These are phyloP conservation scores for Palloptera scutellata DNA, from an alignment of 2,888 invertebrate species.

Conservation along the genomic window DNA sequence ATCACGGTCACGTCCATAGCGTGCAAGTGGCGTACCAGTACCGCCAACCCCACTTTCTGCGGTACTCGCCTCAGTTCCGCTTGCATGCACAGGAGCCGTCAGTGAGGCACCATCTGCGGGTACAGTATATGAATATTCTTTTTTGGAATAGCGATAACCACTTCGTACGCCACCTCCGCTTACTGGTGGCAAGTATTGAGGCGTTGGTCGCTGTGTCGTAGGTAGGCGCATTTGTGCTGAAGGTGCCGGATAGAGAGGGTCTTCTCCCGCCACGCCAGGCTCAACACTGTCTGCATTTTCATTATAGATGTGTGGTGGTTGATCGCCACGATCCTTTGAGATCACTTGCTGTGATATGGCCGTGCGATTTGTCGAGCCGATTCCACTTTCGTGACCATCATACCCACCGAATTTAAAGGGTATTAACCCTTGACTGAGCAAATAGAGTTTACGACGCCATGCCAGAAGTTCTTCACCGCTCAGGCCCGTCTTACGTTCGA, in stretches of 20 bases:
- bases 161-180: conserved; percentile 35
- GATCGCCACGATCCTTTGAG: conserved; percentile 62
- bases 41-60: not conserved
- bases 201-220: conserved; percentile 15
- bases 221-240: conserved; percentile 33
- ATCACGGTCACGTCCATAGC: conserved; percentile 24
- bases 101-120: conserved; percentile 29
- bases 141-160: conserved; percentile 43
- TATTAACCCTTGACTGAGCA: conserved; percentile 55
- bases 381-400: conserved; percentile 48
- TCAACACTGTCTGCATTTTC: conserved; percentile 57
- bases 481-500: conserved; percentile 46
- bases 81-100: conserved; percentile 22
- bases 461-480: conserved; percentile 46
- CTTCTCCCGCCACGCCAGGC: conserved; percentile 52
- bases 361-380: conserved; percentile 49
- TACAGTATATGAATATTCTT: conserved; percentile 43
- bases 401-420: conserved; percentile 46
- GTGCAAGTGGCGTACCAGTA: not conserved
- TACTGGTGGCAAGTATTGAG: conserved; percentile 13
- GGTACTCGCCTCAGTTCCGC: conserved; percentile 16
- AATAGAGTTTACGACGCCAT: conserved; percentile 57
- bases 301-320: conserved; percentile 59
- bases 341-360: conserved; percentile 44
- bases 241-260: conserved; percentile 37